Evolutionary conservation across 2,113 vertebrate genomes (phyloP).

Genomic region (Lophotis ruficrista): DNA sequence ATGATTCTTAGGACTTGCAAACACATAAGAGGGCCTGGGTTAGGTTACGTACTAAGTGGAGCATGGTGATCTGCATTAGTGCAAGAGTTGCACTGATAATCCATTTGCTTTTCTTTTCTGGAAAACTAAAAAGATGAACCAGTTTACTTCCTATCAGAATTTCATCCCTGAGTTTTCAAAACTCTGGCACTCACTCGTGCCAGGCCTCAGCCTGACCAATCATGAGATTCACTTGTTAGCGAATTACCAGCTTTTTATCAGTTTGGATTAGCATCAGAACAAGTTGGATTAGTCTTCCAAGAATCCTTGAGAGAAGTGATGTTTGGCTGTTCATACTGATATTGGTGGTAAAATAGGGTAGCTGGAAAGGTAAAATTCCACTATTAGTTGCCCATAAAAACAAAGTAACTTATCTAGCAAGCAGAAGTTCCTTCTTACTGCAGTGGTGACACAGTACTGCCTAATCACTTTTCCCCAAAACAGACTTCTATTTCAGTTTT

Average conservation of each 20-base stretch:
- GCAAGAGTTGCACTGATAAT: neutral
- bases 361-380: neutral
- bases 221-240: rapidly evolving
- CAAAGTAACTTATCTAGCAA: neutral
- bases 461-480: neutral
- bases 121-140: neutral
- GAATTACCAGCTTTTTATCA: neutral
- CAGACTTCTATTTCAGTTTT: neutral
- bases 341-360: neutral
- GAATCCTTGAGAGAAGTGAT: neutral
- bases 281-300: neutral
- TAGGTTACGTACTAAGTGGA: neutral
- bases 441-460: neutral
- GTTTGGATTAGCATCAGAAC: neutral
- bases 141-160: neutral
- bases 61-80: neutral
- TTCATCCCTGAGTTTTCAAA: neutral
- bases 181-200: rapidly evolving
- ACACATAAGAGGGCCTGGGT: neutral
- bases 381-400: neutral
- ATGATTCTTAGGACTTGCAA: neutral
- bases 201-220: neutral
- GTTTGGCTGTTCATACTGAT: rapidly evolving
- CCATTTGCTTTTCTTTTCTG: neutral
- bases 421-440: neutral